Percentiles rank a stretch among this genome's conserved stretches.
Evolutionary conservation across 2,888 invertebrate species (phyloP).

Genomic region (Cryptus viduatorius): DNA sequence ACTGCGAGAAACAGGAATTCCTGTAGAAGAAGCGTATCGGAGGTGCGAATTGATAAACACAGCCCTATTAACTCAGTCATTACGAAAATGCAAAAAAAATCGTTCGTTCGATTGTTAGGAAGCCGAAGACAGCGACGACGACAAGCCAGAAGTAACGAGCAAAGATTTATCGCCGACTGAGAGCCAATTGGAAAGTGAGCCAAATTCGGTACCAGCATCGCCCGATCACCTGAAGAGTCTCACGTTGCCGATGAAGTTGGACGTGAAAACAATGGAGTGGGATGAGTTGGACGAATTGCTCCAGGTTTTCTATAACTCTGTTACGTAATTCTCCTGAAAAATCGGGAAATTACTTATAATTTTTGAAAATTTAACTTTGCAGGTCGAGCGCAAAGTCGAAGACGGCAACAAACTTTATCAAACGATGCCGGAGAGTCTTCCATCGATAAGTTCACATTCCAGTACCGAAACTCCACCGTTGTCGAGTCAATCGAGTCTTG

Average conservation of each 20-base stretch:
- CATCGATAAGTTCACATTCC: constrained; percentile 86
- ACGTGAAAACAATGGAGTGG: constrained; percentile 89
- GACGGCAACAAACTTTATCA: constrained; percentile 89
- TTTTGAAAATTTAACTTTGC: constrained; percentile 24
- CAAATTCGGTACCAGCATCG: constrained; percentile 80
- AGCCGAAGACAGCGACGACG: constrained; percentile 76
- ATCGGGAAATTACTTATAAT: background rate
- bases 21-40: constrained; percentile 85
- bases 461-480: constrained; percentile 76
- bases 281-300: constrained; percentile 90
- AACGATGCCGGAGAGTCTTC: constrained; percentile 89
- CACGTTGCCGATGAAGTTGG: constrained; percentile 89
- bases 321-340: background rate
- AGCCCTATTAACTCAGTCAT: too few species aligned
- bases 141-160: constrained; percentile 74
- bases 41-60: constrained; percentile 66
- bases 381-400: constrained; percentile 88
- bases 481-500: constrained; percentile 75
- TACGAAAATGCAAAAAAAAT: background rate
- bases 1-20: constrained; percentile 90
- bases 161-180: constrained; percentile 77
- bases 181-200: constrained; percentile 76
- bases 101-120: constrained; percentile 70
- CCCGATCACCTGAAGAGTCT: constrained; percentile 84
- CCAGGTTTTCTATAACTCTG: constrained; percentile 83